Evolutionary conservation across 2,888 invertebrate genomes (phyloP).

Genomic region (Coremacera marginata): DNA sequence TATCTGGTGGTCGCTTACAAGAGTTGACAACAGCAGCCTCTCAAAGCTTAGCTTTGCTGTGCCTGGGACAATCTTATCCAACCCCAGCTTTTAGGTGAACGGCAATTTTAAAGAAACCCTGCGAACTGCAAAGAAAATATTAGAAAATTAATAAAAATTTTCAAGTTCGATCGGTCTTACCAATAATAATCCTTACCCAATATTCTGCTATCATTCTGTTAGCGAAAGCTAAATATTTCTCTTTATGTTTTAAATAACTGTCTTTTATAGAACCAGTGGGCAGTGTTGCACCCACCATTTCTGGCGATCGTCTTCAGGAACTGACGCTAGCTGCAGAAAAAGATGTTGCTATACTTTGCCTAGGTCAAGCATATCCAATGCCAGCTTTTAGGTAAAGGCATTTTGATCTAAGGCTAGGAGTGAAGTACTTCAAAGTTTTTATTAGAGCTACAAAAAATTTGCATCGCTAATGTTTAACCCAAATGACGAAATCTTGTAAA

Average conservation of each 20-base stretch:
- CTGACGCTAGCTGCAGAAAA: slow-evolving; percentile 67
- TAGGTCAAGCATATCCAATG: slow-evolving; percentile 81
- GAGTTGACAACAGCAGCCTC: slow-evolving; percentile 64
- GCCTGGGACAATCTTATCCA: slow-evolving; percentile 73
- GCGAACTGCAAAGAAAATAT: slow-evolving; percentile 11
- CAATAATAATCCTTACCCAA: neutral
- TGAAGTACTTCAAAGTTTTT: too few species aligned
- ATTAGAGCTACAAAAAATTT: too few species aligned
- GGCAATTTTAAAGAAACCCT: slow-evolving; percentile 20
- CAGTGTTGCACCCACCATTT: slow-evolving; percentile 76
- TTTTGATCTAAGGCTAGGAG: too few species aligned
- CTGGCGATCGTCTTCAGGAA: slow-evolving; percentile 72
- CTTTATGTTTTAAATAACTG: slow-evolving; percentile 2
- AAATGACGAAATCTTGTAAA: too few species aligned
- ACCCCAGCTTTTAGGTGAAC: slow-evolving; percentile 72
- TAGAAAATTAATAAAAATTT: neutral
- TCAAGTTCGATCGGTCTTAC: too few species aligned
- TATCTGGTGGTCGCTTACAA: slow-evolving; percentile 71
- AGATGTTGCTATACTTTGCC: slow-evolving; percentile 78
- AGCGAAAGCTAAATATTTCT: neutral
- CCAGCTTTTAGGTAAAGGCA: slow-evolving; percentile 78
- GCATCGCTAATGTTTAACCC: too few species aligned
- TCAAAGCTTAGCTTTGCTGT: slow-evolving; percentile 67
- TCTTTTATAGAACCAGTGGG: slow-evolving; percentile 75
- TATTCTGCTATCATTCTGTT: neutral